A percentile compares a stretch with the other conserved stretches of the same genome.
Evolutionary conservation across 1,140 invertebrate species (phyloP).

Genomic region (Uloborus diversus): DNA sequence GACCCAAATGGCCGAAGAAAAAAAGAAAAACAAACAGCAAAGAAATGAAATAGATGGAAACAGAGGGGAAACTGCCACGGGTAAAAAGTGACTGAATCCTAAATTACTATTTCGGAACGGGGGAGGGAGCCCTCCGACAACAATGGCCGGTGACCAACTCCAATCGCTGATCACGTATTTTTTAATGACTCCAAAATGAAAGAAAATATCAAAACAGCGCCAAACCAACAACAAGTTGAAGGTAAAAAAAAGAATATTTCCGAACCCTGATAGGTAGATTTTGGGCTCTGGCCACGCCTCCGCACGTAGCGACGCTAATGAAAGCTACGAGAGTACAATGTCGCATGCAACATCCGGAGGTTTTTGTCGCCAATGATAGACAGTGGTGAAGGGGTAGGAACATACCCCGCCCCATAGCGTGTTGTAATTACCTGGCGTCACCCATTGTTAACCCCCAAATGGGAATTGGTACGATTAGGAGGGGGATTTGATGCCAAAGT

Average conservation of each 20-base stretch:
- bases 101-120: neutral
- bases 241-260: no score
- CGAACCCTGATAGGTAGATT: neutral
- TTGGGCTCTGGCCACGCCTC: constrained; percentile 1
- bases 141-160: constrained; percentile 13
- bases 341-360: constrained; percentile 51
- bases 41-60: neutral
- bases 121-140: constrained; percentile 5
- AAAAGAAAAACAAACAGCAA: neutral
- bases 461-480: constrained; percentile 38
- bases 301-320: constrained; percentile 43
- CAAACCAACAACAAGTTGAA: constrained; percentile 4
- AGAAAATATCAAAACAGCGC: constrained; percentile 16
- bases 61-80: neutral
- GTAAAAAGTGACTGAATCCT: no score
- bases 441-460: constrained; percentile 49
- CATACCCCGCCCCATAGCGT: neutral
- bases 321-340: constrained; percentile 47
- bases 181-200: constrained; percentile 36
- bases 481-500: neutral
- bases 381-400: neutral
- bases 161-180: constrained; percentile 49
- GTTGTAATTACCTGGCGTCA: constrained; percentile 51
- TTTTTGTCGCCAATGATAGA: constrained; percentile 46
- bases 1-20: neutral